A percentile compares a stretch with the other conserved stretches of the same genome.
Conservation (phyloP, 2,113 vertebrate genomes). For the Gymnocephalus cernua region DNA sequence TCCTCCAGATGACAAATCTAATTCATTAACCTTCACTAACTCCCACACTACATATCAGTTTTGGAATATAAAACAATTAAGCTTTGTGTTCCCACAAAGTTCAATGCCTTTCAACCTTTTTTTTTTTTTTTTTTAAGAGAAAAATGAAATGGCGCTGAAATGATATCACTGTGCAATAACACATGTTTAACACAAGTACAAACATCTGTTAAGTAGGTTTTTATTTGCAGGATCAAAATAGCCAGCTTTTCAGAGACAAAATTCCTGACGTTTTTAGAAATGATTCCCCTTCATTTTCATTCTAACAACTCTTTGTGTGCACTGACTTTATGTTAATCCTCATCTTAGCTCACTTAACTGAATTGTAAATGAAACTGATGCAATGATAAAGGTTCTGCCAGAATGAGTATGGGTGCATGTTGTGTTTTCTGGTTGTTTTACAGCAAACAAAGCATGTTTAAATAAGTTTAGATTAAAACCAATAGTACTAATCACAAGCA, state of each 20-base stretch:
- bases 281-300: neutral
- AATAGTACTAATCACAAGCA: neutral
- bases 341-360: neutral
- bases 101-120: neutral
- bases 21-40: constrained; percentile 39
- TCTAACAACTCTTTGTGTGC: neutral
- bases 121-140: constrained; percentile 3
- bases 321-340: neutral
- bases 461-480: neutral
- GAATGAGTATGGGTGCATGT: neutral
- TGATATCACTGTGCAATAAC: neutral
- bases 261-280: constrained; percentile 2
- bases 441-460: neutral
- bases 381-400: neutral
- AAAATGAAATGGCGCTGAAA: constrained; percentile 6
- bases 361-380: neutral
- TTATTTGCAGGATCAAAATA: neutral
- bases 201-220: constrained; percentile 24
- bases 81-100: constrained; percentile 11
- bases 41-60: neutral
- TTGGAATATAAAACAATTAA: constrained; percentile 3
- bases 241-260: neutral
- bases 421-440: neutral
- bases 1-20: constrained; percentile 41
- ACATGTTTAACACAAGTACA: constrained; percentile 22